Evolutionary conservation across 2,888 invertebrate genomes (phyloP).

Genomic region (Acleris sparsana): DNA sequence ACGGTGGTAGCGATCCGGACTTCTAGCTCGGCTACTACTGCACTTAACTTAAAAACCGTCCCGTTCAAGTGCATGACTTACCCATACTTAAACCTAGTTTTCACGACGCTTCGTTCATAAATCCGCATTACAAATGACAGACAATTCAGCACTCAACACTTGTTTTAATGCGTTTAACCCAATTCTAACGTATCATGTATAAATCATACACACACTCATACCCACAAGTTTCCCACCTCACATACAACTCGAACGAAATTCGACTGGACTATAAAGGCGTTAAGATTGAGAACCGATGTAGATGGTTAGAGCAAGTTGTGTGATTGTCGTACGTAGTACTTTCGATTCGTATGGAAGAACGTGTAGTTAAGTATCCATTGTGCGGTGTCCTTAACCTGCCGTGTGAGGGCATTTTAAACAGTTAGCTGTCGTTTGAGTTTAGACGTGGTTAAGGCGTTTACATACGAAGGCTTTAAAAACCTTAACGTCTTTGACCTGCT

Average conservation of each 20-base stretch:
- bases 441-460: background rate
- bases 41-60: too few species aligned
- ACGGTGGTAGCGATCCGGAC: too few species aligned
- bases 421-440: slow-evolving; percentile 23
- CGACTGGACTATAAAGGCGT: background rate
- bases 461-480: too few species aligned
- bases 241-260: background rate
- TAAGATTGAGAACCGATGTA: background rate
- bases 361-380: slow-evolving; percentile 46
- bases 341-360: slow-evolving; percentile 33
- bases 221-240: slow-evolving; percentile 1
- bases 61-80: background rate
- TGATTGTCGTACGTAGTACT: slow-evolving; percentile 19
- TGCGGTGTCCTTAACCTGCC: slow-evolving; percentile 49
- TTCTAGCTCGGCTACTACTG: too few species aligned
- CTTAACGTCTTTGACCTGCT: too few species aligned
- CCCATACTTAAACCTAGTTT: slow-evolving; percentile 8
- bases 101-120: slow-evolving; percentile 13
- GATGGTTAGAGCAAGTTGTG: slow-evolving; percentile 1
- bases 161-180: slow-evolving; percentile 21
- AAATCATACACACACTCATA: slow-evolving; percentile 14
- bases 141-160: slow-evolving; percentile 19
- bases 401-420: slow-evolving; percentile 37
- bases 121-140: slow-evolving; percentile 18
- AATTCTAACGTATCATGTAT: slow-evolving; percentile 33